phyloP scores from a whole-genome alignment of 1,140 invertebrate species.

The Drosophila rufa region DNA sequence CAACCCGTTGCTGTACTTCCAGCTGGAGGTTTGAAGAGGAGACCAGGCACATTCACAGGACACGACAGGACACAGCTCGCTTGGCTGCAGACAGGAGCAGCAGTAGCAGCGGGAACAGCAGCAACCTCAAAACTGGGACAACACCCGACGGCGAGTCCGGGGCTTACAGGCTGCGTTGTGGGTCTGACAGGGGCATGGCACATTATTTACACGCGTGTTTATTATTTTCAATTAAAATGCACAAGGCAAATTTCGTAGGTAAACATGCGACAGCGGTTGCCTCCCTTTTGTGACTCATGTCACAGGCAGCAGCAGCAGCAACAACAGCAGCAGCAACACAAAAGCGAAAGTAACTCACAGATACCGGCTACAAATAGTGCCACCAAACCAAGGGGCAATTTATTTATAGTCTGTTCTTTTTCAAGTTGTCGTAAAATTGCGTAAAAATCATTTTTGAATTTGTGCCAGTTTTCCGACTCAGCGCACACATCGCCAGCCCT shows the following conservation, averaged over 20 bases:
- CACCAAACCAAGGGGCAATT: conserved; percentile 56
- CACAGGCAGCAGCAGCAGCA: conserved; percentile 34
- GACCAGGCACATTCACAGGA: conserved; percentile 34
- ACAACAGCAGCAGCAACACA: conserved; percentile 5
- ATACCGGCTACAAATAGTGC: conserved; percentile 64
- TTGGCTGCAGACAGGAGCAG: conserved; percentile 30
- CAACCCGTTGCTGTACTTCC: conserved; percentile 50
- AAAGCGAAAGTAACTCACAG: conserved; percentile 54
- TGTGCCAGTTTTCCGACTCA: conserved; percentile 72
- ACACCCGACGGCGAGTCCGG: conserved; percentile 25
- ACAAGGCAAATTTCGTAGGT: conserved; percentile 67
- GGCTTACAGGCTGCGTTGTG: conserved; percentile 28
- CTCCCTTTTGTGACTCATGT: conserved; percentile 51
- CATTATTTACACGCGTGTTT: conserved; percentile 82
- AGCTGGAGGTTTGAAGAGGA: conserved; percentile 48
- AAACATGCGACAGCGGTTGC: conserved; percentile 47
- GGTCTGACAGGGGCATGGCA: conserved; percentile 58
- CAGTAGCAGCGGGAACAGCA: conserved; percentile 14
- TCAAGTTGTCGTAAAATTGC: conserved; percentile 82
- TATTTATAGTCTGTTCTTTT: conserved; percentile 73
- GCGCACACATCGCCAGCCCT: conserved; percentile 35
- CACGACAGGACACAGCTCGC: conserved; percentile 48
- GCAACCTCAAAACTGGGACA: conserved; percentile 66
- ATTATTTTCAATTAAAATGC: conserved; percentile 82
- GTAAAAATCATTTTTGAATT: conserved; percentile 82